Evolutionary conservation across 2,113 vertebrate species (phyloP), one percentile per base, ranked within the genome.

Genomic region (Barnardius zonarius): DNA sequence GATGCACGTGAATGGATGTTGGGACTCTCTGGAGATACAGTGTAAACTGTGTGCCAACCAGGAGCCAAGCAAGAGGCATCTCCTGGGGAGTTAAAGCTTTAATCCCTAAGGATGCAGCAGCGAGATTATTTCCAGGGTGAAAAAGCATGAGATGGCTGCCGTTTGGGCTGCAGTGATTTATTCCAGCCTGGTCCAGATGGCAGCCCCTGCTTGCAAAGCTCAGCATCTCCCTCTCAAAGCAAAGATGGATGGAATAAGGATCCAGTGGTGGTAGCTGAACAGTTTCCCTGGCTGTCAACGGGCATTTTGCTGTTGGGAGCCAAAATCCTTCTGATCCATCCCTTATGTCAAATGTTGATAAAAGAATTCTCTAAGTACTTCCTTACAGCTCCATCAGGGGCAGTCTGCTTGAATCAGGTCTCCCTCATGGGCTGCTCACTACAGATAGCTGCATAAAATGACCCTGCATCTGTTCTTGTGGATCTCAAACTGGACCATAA

Each of bases 331-430:
- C 31, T 51, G 28, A 54, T 37, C 43, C 27, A 70, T 67, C 41
- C 20, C 35, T 20, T 54, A 7, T 8, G 27, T 27, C 49, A 64
- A 63, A 52, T 27, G 17, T 16, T 46, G 44, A 63, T 79, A 28
- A 57, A 63, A 69, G n/a, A 63, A 30, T 48, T 39, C 23, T 67
- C 59, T 7, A 63, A 31, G 12, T 28, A 15, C 20, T 62, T 68
- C 46, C 28, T 41, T 11, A 8, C 0, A 3, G 41, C 25, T 55
- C 35, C 12, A 28, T 28, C 0, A 1, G 22, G 3, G 30, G 33
- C 27, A 25, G 15, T n/a, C 39, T 2, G 4, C 57, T 61, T 3
- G 0, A 49, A 54, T 57, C 1, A 1, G 14, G 28, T 57, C 18
- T 30, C 19, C 19, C 12, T 17, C 16, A 3, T 4, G 37, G 64